A percentile compares a stretch with the other conserved stretches of the same genome.
Evolutionary conservation across 2,888 invertebrate genomes (phyloP).

Genomic region (Aporophyla lueneburgensis): DNA sequence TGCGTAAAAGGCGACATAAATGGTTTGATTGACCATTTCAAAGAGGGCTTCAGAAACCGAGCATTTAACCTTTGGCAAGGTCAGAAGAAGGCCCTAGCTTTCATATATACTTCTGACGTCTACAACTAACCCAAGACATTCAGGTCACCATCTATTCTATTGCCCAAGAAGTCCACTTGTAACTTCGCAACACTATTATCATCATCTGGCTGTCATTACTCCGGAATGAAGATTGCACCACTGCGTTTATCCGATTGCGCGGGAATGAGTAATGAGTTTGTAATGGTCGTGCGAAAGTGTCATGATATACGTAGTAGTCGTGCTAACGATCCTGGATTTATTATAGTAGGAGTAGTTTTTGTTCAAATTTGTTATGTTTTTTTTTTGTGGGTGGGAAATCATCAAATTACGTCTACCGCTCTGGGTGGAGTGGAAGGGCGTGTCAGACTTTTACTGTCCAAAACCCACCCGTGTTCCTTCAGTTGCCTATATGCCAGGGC

Average conservation of each 20-base stretch:
- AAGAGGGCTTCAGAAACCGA: too few species aligned
- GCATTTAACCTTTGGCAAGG: too few species aligned
- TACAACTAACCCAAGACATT: neutral
- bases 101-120: neutral
- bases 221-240: conserved; percentile 56
- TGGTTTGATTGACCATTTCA: too few species aligned
- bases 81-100: too few species aligned
- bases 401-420: too few species aligned
- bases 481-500: too few species aligned
- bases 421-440: too few species aligned
- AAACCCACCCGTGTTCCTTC: too few species aligned
- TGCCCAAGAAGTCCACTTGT: conserved; percentile 33
- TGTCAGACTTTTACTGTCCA: too few species aligned
- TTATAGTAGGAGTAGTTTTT: neutral
- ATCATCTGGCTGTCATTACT: conserved; percentile 47
- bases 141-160: conserved; percentile 29
- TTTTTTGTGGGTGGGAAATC: too few species aligned
- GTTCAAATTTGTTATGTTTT: too few species aligned
- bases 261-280: conserved; percentile 48
- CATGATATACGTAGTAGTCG: conserved; percentile 12
- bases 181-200: conserved; percentile 42
- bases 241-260: conserved; percentile 43
- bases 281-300: conserved; percentile 53
- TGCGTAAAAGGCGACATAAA: too few species aligned
- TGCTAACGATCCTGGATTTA: conserved; percentile 23